These are phyloP conservation scores for Ascaphus truei DNA, from an alignment of 2,113 vertebrate species.

Conservation along the genomic window DNA sequence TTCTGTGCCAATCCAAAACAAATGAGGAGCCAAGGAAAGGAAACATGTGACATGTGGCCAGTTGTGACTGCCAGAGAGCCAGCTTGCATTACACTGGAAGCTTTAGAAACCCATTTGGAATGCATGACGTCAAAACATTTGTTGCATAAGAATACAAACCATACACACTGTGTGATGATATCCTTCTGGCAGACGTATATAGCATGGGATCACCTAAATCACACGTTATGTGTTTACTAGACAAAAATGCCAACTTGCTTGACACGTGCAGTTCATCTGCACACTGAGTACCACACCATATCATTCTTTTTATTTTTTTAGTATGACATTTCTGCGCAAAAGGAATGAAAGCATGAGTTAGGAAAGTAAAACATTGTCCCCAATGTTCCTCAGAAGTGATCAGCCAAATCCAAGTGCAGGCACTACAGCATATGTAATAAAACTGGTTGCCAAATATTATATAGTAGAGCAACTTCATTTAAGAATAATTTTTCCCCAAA, in stretches of 20 bases:
- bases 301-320: no score
- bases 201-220: constrained; percentile 16
- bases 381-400: not conserved
- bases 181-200: constrained; percentile 10
- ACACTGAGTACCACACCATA: not conserved
- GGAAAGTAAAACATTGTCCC: no score
- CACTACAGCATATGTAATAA: no score
- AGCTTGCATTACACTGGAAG: constrained; percentile 24
- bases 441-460: no score
- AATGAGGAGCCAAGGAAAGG: constrained; percentile 15
- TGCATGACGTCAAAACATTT: constrained; percentile 26
- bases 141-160: constrained; percentile 14
- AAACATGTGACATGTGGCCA: constrained; percentile 3
- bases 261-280: constrained; percentile 1
- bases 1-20: constrained; percentile 34
- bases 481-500: no score
- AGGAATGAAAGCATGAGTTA: no score
- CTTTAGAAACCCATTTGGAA: constrained; percentile 24
- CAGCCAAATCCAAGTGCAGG: no score
- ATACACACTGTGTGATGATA: constrained; percentile 16
- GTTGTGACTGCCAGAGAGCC: constrained; percentile 6
- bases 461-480: no score
- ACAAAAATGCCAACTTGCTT: not conserved
- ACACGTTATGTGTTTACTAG: constrained; percentile 10
- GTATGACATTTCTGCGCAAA: not conserved